Evolutionary conservation across 1,140 invertebrate species (phyloP).

Genomic region (Pachyrhynchus sulphureomaculatus): DNA sequence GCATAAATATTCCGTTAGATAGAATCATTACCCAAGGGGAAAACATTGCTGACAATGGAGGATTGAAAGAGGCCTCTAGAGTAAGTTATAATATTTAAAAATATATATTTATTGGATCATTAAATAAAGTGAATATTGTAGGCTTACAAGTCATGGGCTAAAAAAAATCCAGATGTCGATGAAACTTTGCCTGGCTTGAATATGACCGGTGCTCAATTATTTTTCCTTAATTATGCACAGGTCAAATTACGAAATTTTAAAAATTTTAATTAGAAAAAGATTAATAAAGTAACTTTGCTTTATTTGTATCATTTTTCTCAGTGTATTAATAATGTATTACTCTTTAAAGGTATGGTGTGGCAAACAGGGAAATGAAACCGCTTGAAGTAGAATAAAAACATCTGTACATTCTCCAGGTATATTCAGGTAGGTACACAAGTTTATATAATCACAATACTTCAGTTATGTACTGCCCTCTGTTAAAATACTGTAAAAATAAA

Average conservation of each 20-base stretch:
- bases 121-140: too few species aligned
- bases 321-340: neutral
- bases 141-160: slow-evolving; percentile 66
- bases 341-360: slow-evolving; percentile 71
- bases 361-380: slow-evolving; percentile 81
- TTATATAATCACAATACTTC: slow-evolving; percentile 14
- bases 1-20: slow-evolving; percentile 62
- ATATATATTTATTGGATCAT: too few species aligned
- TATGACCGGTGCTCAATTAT: slow-evolving; percentile 71
- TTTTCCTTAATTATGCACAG: slow-evolving; percentile 84
- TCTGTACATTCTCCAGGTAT: slow-evolving; percentile 83
- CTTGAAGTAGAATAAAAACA: slow-evolving; percentile 72
- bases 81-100: too few species aligned
- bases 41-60: slow-evolving; percentile 89
- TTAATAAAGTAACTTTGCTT: too few species aligned
- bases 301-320: too few species aligned
- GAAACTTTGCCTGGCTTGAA: slow-evolving; percentile 72
- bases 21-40: slow-evolving; percentile 70
- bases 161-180: slow-evolving; percentile 52
- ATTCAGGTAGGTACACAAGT: slow-evolving; percentile 54
- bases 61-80: slow-evolving; percentile 80
- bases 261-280: neutral
- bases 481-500: neutral
- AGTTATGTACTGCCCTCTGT: neutral
- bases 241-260: neutral